phyloP scores from a whole-genome alignment of 2,113 vertebrate species.

The Acinonyx jubatus region DNA sequence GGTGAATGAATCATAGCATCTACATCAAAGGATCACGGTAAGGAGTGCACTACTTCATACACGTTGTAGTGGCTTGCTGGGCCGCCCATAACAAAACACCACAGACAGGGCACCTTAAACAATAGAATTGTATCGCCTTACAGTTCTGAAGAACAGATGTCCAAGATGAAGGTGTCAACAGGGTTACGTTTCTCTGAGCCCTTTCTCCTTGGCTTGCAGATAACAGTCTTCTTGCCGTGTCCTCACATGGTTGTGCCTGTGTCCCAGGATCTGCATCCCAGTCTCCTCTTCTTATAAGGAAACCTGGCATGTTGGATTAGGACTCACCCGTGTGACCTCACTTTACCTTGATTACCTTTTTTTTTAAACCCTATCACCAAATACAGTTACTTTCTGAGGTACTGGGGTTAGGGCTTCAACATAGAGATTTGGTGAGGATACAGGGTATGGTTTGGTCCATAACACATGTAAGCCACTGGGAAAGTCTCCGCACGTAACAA shows the following conservation, averaged over 20 bases:
- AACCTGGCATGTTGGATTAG: background rate
- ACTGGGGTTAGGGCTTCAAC: background rate
- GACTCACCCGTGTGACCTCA: rapidly evolving
- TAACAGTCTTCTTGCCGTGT: too few relatives aligned
- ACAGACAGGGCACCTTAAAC: rapidly evolving
- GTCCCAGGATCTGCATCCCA: background rate
- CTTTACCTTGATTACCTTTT: background rate
- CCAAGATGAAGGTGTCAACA: background rate
- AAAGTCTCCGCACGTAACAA: background rate
- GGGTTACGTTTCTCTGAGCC: background rate
- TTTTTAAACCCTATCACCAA: background rate
- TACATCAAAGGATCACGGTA: background rate
- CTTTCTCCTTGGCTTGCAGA: background rate
- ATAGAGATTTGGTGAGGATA: background rate
- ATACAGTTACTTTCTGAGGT: background rate
- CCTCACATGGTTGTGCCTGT: rapidly evolving
- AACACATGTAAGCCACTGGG: background rate
- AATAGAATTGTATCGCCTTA: background rate
- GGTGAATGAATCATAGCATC: background rate
- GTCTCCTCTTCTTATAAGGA: background rate
- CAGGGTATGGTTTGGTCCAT: rapidly evolving
- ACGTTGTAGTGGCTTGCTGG: background rate
- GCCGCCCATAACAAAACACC: rapidly evolving
- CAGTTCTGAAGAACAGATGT: background rate
- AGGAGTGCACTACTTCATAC: background rate